A percentile compares a stretch with the other conserved stretches of the same genome.
These are phyloP conservation scores for Volucella bombylans DNA, from an alignment of 2,888 invertebrate species.

Conservation along the genomic window DNA sequence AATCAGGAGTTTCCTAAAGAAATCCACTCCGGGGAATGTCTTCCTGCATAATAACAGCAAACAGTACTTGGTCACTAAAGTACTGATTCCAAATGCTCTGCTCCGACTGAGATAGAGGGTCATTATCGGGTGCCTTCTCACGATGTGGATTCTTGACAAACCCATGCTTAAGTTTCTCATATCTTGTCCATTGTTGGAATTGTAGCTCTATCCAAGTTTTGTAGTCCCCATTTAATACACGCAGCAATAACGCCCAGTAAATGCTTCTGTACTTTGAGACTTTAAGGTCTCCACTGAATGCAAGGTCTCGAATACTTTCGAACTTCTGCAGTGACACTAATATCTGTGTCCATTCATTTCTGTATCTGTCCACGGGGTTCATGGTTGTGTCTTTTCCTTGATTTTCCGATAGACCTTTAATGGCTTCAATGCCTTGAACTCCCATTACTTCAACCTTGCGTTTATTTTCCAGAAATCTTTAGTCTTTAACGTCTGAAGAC, in stretches of 20 bases:
- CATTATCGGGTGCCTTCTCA: constrained; percentile 82
- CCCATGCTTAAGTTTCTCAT: constrained; percentile 80
- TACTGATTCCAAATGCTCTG: constrained; percentile 93
- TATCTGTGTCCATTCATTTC: too few species aligned
- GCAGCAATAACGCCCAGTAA: too few species aligned
- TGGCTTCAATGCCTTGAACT: constrained; percentile 80
- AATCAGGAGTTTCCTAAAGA: constrained; percentile 87
- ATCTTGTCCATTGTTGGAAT: constrained; percentile 80
- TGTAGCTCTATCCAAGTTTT: constrained; percentile 80
- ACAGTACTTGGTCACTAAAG: constrained; percentile 90
- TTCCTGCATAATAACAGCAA: constrained; percentile 91
- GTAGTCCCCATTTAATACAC: constrained; percentile 81
- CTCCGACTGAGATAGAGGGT: constrained; percentile 90
- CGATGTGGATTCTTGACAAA: constrained; percentile 81
- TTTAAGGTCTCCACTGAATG: too few species aligned
- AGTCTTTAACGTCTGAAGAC: neutral
- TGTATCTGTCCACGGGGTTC: constrained; percentile 80
- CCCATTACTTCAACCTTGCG: constrained; percentile 66
- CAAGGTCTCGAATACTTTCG: too few species aligned
- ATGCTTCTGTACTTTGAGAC: too few species aligned
- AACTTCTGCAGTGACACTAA: too few species aligned
- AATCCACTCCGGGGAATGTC: constrained; percentile 92
- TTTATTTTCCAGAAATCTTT: neutral
- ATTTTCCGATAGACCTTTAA: constrained; percentile 75
- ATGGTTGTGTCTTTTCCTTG: constrained; percentile 73